These are phyloP conservation scores for Chrysolina haemoptera DNA, from an alignment of 2,888 invertebrate species.

Conservation along the genomic window DNA sequence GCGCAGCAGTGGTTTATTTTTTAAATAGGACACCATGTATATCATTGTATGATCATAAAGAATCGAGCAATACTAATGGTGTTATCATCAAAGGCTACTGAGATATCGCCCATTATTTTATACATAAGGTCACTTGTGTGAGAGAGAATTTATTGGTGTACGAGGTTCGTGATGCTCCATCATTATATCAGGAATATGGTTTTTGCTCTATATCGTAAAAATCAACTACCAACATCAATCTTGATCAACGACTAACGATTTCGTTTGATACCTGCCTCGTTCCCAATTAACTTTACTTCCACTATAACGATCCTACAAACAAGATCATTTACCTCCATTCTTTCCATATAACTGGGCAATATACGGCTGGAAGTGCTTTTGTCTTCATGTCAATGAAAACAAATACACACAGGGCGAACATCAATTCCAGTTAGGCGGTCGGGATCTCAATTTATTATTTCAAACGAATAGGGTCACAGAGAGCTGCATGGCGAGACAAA, in stretches of 20 bases:
- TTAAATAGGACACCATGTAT: no score
- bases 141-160: no score
- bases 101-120: no score
- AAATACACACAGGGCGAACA: slow-evolving; percentile 22
- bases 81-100: no score
- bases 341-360: slow-evolving; percentile 14
- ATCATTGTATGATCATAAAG: no score
- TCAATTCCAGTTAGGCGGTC: slow-evolving; percentile 30
- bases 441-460: slow-evolving; percentile 20
- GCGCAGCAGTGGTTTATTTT: no score
- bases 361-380: slow-evolving; percentile 4
- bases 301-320: slow-evolving; percentile 8
- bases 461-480: slow-evolving; percentile 17
- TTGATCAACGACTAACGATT: background rate
- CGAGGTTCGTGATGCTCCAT: no score
- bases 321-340: slow-evolving; percentile 27
- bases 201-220: background rate
- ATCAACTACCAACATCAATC: background rate
- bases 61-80: no score
- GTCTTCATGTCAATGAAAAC: slow-evolving; percentile 26
- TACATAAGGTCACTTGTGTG: no score
- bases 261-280: background rate
- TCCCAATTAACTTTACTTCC: background rate
- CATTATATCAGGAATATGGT: no score
- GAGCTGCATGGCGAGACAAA: background rate